phyloP scores from a whole-genome alignment of 2,113 vertebrate species.

The Callaeas wilsoni region DNA sequence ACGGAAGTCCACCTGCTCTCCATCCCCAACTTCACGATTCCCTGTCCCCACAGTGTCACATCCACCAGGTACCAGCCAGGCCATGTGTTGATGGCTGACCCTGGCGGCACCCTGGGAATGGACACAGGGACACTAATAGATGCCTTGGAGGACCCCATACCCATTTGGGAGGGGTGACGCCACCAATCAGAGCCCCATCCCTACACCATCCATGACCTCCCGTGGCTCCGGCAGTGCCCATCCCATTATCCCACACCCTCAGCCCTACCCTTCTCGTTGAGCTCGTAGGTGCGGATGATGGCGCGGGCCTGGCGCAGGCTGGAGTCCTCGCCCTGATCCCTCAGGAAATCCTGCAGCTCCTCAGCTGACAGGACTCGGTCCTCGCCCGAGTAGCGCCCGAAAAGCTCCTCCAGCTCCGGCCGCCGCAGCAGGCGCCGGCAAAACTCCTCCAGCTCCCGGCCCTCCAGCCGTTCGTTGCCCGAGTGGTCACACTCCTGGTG shows the following conservation, averaged over 20 bases:
- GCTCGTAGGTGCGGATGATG: conserved; percentile 83
- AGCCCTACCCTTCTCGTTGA: conserved; percentile 85
- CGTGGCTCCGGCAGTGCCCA: accelerated
- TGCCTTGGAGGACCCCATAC: neutral
- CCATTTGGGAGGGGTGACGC: neutral
- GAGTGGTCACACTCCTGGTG: conserved; percentile 86
- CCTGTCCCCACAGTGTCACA: neutral
- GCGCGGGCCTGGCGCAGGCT: conserved; percentile 72
- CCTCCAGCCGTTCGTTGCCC: conserved; percentile 81
- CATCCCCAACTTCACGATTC: neutral
- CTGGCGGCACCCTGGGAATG: neutral
- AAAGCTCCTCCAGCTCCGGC: conserved; percentile 88
- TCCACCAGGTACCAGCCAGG: neutral
- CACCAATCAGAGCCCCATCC: neutral
- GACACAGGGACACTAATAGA: accelerated
- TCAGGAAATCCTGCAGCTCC: conserved; percentile 89
- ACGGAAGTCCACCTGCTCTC: neutral
- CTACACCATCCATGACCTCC: accelerated
- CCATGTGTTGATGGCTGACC: neutral
- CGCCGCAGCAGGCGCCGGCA: conserved; percentile 86
- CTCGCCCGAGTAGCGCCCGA: conserved; percentile 82
- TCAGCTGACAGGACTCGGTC: conserved; percentile 79
- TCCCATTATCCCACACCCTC: neutral
- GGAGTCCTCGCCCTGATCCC: conserved; percentile 86
- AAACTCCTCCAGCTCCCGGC: conserved; percentile 89